These are phyloP conservation scores for Andrena minutula DNA, from an alignment of 2,888 invertebrate species.

Conservation along the genomic window DNA sequence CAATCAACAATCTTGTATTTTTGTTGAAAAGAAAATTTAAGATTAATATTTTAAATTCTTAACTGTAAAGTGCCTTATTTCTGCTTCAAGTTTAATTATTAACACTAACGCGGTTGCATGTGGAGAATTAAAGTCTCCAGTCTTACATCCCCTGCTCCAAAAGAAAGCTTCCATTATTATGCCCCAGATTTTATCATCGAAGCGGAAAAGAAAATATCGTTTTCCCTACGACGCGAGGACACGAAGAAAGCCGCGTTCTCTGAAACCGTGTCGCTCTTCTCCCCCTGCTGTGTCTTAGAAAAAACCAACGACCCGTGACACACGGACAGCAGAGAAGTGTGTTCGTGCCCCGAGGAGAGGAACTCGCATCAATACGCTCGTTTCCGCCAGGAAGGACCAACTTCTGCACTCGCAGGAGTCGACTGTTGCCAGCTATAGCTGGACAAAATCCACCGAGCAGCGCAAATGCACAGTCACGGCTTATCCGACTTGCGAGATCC, in stretches of 20 bases:
- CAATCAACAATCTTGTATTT: too few relatives aligned
- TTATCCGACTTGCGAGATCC: slow-evolving; percentile 9
- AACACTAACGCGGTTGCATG: too few relatives aligned
- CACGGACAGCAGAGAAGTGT: background rate
- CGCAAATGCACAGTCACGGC: background rate
- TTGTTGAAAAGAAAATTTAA: too few relatives aligned
- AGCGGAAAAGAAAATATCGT: background rate
- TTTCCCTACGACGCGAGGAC: background rate
- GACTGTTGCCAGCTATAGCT: background rate
- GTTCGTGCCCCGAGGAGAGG: too few relatives aligned
- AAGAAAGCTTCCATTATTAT: background rate
- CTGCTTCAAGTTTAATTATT: too few relatives aligned
- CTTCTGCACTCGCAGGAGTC: background rate
- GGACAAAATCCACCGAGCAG: background rate
- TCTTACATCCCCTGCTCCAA: background rate
- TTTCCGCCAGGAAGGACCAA: background rate
- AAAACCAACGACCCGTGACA: background rate
- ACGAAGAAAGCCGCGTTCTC: background rate
- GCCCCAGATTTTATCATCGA: background rate
- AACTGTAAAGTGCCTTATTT: too few relatives aligned
- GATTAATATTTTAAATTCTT: too few relatives aligned
- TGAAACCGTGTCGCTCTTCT: background rate
- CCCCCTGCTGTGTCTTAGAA: background rate
- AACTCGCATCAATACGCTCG: slow-evolving; percentile 9
- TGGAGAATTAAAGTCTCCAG: too few relatives aligned